Evolutionary conservation across 1,140 invertebrate genomes (phyloP), one percentile per base, ranked within the genome.

Genomic region (Drosophila tropicalis): DNA sequence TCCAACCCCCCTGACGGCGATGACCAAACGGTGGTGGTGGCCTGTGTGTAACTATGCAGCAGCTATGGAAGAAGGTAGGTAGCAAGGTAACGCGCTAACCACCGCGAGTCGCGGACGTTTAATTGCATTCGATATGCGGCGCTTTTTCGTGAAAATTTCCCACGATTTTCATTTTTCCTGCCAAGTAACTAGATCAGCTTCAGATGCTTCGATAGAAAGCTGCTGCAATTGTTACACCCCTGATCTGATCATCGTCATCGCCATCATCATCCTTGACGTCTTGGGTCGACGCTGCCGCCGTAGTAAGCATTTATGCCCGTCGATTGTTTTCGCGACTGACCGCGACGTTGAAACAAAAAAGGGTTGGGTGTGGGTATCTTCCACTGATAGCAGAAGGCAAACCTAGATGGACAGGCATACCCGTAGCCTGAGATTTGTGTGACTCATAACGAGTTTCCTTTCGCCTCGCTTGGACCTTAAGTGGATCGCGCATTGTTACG

Each of bases 251-350:
- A 75, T 81, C 72, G 70, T 12, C 72, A 67, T 71, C 55, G 55
- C 62, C 39, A 56, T 60, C 62, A 60, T 72, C 34, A 62, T 72
- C 70, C 69, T 70, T 67, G 17, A 51, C 7, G 44, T 39, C 57
- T 22, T 22, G 57, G 34, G 36, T 39, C 22, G 29, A 29, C 57
- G 5, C 25, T 40, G 22, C 22, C 13, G 60, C 67, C 70, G 79
- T 87, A 79, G 89, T 87, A 80, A 87, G 71, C 79, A 83, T 83
- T 77, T 62, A 71, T 68, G 75, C 58, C 76, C 83, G 79, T 67
- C 70, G 83, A 87, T 87, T 89, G 83, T 89, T 87, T 87, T 83
- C 83, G 83, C 83, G 83, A 87, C 62, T 87, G 83, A 87, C 83
- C 83, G 76, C 82, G 71, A 58, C 75, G 79, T 67, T 56, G 44